Percentiles rank a stretch among this genome's conserved stretches.
phyloP scores from a whole-genome alignment of 1,140 invertebrate species.

The Drosophila baimaii region DNA sequence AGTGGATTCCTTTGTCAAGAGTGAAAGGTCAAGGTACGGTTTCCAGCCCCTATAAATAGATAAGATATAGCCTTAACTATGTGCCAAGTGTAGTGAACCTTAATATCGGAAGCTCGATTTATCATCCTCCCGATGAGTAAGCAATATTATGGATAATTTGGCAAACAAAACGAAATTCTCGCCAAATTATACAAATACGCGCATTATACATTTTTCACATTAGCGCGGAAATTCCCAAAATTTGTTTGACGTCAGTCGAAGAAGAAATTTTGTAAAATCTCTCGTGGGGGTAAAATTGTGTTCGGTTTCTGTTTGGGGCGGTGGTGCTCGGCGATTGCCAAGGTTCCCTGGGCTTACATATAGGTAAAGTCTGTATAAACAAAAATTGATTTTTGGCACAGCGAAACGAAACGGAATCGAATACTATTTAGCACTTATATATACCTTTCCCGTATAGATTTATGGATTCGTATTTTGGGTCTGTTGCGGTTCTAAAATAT shows the following conservation, averaged over 20 bases:
- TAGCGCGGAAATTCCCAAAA: constrained; percentile 70
- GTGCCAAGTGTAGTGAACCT: neutral
- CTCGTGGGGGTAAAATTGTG: constrained; percentile 22
- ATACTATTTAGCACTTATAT: constrained; percentile 27
- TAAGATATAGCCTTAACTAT: constrained; percentile 53
- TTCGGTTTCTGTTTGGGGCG: constrained; percentile 16
- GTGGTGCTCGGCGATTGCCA: constrained; percentile 30
- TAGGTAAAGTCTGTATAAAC: constrained; percentile 41
- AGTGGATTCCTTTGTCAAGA: constrained; percentile 27
- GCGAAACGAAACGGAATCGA: constrained; percentile 26
- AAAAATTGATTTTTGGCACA: constrained; percentile 49
- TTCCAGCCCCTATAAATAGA: constrained; percentile 30
- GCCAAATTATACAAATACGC: constrained; percentile 36
- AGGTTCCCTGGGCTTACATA: constrained; percentile 28
- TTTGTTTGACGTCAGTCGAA: constrained; percentile 61
- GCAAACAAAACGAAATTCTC: constrained; percentile 27
- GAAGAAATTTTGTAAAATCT: constrained; percentile 41
- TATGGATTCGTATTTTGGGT: constrained; percentile 17
- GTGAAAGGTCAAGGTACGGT: constrained; percentile 67
- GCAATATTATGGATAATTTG: constrained; percentile 34
- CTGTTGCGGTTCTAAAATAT: constrained; percentile 16
- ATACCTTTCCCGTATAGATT: constrained; percentile 13
- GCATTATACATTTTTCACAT: constrained; percentile 47
- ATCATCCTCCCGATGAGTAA: constrained; percentile 49
- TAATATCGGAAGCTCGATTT: constrained; percentile 18